Percentiles rank a stretch among this genome's conserved stretches.
Evolutionary conservation across 2,888 invertebrate species (phyloP).

Genomic region (Caenorhabditis sinica): DNA sequence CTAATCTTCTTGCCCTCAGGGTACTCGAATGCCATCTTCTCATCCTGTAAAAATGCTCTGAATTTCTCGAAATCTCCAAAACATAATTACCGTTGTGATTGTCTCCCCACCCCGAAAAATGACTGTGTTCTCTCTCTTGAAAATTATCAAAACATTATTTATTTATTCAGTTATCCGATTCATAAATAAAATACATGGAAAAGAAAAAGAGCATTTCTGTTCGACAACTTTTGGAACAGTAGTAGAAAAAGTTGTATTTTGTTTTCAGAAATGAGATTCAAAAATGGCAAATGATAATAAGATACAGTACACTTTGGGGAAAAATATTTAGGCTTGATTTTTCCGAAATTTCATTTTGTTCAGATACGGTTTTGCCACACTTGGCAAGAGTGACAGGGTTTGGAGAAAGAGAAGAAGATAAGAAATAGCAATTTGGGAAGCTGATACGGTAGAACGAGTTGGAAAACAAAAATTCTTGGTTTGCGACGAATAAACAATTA

Average conservation of each 20-base stretch:
- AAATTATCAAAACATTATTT: neutral
- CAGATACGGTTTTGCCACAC: conserved; percentile 6
- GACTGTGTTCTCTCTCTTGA: conserved; percentile 2
- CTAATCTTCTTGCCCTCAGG: conserved; percentile 45
- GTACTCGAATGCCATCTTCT: conserved; percentile 31
- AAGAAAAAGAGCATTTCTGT: neutral
- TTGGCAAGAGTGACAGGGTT: neutral
- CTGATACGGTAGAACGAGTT: neutral
- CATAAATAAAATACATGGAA: conserved; percentile 31
- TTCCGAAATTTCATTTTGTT: conserved; percentile 35
- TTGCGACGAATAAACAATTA: neutral
- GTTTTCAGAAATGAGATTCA: conserved; percentile 23
- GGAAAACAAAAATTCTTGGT: neutral
- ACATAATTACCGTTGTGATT: conserved; percentile 51
- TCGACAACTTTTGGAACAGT: neutral
- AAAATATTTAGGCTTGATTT: neutral
- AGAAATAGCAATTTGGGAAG: no score
- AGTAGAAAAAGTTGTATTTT: neutral
- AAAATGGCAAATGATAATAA: neutral
- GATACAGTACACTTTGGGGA: neutral
- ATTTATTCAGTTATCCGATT: conserved; percentile 2
- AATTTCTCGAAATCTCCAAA: conserved; percentile 15
- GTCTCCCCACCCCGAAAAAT: neutral
- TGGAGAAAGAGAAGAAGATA: neutral
- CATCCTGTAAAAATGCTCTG: neutral